These are phyloP conservation scores for Triplophysa yarkandensis DNA, from an alignment of 2,797 vertebrate genomes.

Conservation along the genomic window DNA sequence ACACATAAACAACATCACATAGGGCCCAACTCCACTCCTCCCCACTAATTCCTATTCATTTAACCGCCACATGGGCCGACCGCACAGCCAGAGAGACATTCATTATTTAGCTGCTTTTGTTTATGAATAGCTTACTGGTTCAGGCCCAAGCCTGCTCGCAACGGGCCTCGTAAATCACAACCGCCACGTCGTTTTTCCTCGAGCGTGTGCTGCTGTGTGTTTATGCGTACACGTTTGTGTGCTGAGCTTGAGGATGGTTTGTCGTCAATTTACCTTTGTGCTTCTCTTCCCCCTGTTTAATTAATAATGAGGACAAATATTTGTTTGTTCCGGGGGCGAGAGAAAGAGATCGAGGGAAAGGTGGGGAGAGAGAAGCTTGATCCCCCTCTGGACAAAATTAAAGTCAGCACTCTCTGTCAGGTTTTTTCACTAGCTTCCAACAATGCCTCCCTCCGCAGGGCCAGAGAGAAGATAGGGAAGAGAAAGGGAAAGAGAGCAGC, in stretches of 20 bases:
- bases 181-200: constrained; percentile 50
- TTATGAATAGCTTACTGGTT: constrained; percentile 99
- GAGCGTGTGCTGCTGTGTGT: constrained; percentile 34
- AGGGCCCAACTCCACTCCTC: constrained; percentile 72
- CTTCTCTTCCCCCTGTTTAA: constrained; percentile 81
- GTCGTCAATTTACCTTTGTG: constrained; percentile 79
- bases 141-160: constrained; percentile 79
- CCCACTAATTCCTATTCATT: constrained; percentile 96
- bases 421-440: constrained; percentile 47
- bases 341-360: constrained; percentile 40
- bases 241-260: constrained; percentile 63
- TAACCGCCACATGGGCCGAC: constrained; percentile 84
- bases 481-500: constrained; percentile 48
- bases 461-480: constrained; percentile 22
- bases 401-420: constrained; percentile 65
- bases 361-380: constrained; percentile 51
- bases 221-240: constrained; percentile 48
- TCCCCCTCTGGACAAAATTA: constrained; percentile 68
- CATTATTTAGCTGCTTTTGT: constrained; percentile 96
- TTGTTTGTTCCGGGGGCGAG: constrained; percentile 80
- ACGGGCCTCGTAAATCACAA: constrained; percentile 88
- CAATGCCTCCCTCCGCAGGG: constrained; percentile 40
- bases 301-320: constrained; percentile 98
- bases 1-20: constrained; percentile 74
- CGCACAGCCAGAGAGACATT: constrained; percentile 81